These are phyloP conservation scores for Anastatus disparis DNA, from an alignment of 1,140 invertebrate genomes.

Conservation along the genomic window DNA sequence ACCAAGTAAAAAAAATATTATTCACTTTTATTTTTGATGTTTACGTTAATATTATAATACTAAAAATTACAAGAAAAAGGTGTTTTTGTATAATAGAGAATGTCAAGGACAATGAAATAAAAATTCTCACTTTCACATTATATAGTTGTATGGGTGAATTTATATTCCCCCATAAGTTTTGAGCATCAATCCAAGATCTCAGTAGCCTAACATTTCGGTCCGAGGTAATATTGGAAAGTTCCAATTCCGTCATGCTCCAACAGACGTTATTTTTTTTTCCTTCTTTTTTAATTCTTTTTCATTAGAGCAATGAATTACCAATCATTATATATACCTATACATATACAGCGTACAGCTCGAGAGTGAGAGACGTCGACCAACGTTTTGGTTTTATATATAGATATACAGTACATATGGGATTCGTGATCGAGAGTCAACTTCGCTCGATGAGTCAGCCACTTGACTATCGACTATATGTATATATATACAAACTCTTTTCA, in stretches of 20 bases:
- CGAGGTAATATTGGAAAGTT: not conserved
- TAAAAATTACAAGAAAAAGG: too few relatives aligned
- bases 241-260: not conserved
- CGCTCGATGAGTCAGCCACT: slow-evolving; percentile 9
- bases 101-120: too few relatives aligned
- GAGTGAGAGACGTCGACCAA: not conserved
- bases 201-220: not conserved
- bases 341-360: not conserved
- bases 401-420: not conserved
- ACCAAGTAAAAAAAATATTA: too few relatives aligned
- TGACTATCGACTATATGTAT: too few relatives aligned
- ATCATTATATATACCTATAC: not conserved
- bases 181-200: too few relatives aligned
- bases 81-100: too few relatives aligned
- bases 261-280: not conserved
- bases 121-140: too few relatives aligned
- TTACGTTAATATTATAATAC: too few relatives aligned
- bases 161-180: too few relatives aligned
- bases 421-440: not conserved
- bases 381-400: not conserved
- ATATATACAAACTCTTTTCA: not conserved
- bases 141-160: too few relatives aligned
- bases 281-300: not conserved
- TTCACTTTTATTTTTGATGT: too few relatives aligned
- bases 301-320: not conserved